Evolutionary conservation across 1,140 invertebrate species (phyloP), one percentile per base, ranked within the genome.

Genomic region (Zaprionus kolodkinae): DNA sequence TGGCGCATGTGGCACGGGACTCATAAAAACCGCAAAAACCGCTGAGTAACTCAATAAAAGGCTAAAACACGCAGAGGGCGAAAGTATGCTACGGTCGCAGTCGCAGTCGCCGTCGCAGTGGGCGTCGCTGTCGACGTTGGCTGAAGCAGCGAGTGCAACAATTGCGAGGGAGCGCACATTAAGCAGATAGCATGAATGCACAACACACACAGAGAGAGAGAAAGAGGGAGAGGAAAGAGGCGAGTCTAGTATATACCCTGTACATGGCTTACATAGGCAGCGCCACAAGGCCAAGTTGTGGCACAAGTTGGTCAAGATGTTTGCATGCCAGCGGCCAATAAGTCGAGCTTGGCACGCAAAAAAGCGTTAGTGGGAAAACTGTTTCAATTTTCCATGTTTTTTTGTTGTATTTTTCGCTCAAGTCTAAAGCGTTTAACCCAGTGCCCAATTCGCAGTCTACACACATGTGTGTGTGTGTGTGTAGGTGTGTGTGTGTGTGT

Each of bases 271-370:
- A 52, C 45, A 38, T 35, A 30, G 50, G 52, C 52, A 45, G 25
- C 15, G 78, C 85, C 84, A 84, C 84, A 84, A 83, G 70, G 52
- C 69, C 79, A 83, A 88, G 83, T 88, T 88, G 83, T 63, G 66
- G 77, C 68, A 45, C 61, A 88, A 76, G 68, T 76, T 76, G 73
- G 84, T 80, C 69, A 76, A 78, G 66, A 72, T 70, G 78, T 61
- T 87, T 81, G 84, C 84, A 87, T 87, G 84, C 84, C 84, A 87
- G 70, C 84, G 84, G 84, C 74, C 85, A 84, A 88, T 87, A 87
- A 88, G 85, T 88, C 71, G 74, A 59, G 54, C 63, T 70, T 55
- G 80, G 85, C 84, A 84, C 84, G 84, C 84, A 78, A 77, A 78
- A 77, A 86, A 87, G 79, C 72, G 27, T 30, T 30, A 6, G 62